A percentile compares a stretch with the other conserved stretches of the same genome.
Evolutionary conservation across 2,888 invertebrate species (phyloP).

Genomic region (Pemphredon lugubris): DNA sequence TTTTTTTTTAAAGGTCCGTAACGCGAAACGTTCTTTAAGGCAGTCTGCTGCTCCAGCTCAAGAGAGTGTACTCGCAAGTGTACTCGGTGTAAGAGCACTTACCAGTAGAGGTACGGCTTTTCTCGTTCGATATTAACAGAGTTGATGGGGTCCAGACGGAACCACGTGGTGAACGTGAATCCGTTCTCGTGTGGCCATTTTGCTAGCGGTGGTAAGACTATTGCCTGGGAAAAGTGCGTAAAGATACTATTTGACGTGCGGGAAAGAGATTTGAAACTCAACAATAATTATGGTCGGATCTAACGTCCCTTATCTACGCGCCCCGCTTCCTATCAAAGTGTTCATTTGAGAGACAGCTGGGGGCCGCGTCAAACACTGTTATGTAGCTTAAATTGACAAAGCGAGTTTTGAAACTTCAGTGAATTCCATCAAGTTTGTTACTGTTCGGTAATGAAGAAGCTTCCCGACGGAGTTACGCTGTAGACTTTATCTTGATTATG

Average conservation of each 20-base stretch:
- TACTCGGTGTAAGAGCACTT: conserved; percentile 78
- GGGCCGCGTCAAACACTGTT: conserved; percentile 41
- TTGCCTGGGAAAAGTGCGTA: conserved; percentile 86
- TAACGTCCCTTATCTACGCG: background rate
- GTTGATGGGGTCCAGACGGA: conserved; percentile 98
- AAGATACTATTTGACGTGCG: background rate
- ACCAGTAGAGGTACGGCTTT: conserved; percentile 99
- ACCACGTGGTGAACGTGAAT: conserved; percentile 99
- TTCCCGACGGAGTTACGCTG: background rate
- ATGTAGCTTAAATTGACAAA: conserved; percentile 68
- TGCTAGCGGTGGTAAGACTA: conserved; percentile 97
- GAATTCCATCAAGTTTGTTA: conserved; percentile 36
- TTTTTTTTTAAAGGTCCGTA: conserved; percentile 19
- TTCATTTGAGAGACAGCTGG: conserved; percentile 18
- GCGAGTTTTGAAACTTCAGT: conserved; percentile 60
- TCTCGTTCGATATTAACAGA: conserved; percentile 99
- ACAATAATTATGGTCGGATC: background rate
- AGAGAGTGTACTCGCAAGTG: conserved; percentile 51
- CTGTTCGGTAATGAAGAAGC: background rate
- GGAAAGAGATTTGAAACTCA: no score
- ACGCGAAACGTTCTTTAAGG: conserved; percentile 50
- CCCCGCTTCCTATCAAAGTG: conserved; percentile 16
- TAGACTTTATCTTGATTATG: background rate
- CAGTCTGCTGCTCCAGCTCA: conserved; percentile 38
- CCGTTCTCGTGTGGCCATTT: conserved; percentile 99